Evolutionary conservation across 2,797 vertebrate genomes (phyloP), one percentile per base, ranked within the genome.

Genomic region (Dermochelys coriacea): DNA sequence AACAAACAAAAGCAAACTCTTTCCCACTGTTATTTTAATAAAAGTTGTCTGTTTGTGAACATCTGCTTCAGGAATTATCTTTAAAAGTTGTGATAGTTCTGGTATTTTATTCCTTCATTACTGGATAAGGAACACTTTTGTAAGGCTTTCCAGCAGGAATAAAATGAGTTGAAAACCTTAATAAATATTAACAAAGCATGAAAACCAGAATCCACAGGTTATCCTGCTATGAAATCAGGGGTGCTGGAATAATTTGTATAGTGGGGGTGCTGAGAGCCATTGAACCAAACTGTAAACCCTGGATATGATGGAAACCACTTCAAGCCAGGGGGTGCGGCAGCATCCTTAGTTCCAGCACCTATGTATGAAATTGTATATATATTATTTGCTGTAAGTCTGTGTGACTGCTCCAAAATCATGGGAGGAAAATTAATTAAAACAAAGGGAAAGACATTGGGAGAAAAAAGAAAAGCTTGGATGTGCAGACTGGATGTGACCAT

Each of bases 51-150:
- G 82, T 85, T 96, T 91, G 92, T 29, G 64, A 97, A 97, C 94
- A 97, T 97, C 94, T 97, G 96, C 91, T 97, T 96, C 91, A 96
- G 82, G 86, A 97, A 94, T 94, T 96, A 88, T 95, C 90, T 97
- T 96, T 91, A 89, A 93, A 97, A 96, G 85, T 87, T 94, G 87
- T 80, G 77, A 92, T 61, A 50, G 81, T 82, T 94, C 79, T 81
- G 51, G 77, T 80, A 85, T 80, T 96, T 91, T 83, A 74, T 57
- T 88, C 1, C 75, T 94, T 94, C 81, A 55, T 94, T 84, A 90
- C 91, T 95, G 74, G 80, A 94, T 96, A 79, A 81, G 84, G 74
- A 90, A 94, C 59, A 79, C 34, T 78, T 84, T 86, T 88, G 25
- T 52, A 1, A 37, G 93, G 45, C 81, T 87, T 88, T 77, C 52